Base-by-base conservation (phyloP, 1,140 invertebrate genomes). In the Leptestheria dahalacensis region DNA sequence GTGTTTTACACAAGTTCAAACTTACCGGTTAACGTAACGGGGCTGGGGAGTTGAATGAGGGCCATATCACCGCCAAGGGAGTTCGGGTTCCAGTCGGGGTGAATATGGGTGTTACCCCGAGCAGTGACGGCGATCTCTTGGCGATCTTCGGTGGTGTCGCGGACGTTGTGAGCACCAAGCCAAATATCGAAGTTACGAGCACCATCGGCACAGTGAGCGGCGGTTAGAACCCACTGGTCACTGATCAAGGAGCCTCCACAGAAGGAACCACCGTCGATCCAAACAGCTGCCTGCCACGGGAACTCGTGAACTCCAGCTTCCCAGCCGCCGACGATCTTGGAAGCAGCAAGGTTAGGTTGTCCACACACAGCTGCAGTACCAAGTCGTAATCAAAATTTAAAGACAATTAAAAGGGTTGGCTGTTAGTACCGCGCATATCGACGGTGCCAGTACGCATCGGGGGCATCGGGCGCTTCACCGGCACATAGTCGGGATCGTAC, bases 191-290 rank as follows among this genome's bases (percentile, higher is more conserved):
- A 29, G 2, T 3, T 21, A 24, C 41, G 25, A 15, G 57, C 46
- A 2, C 70, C 68, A 28, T 69, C 60, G 18, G 70, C 48, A 59
- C 75, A 78, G 63, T 77, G 75, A 6, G 71, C 73, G 10, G 78
- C 78, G 9, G 77, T 79, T n/a, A 80, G 61, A 12, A 79, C 70
- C 63, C 69, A 79, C 61, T 71, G 65, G 51, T 75, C 72, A 52
- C 73, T 77, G 53, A 80, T 75, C n/a, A 80, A 59, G 29, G 72
- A 71, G 11, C 77, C 78, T 18, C 78, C 78, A 59, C 78, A 80
- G 24, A 64, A 62, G 52, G 47, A 47, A 24, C 18, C 28, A 48
- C 53, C 54, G 57, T 65, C 61, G 12, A 64, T 64, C 15, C 50
- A 57, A 49, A 65, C 33, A 46, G 60, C 61, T 23, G 58, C 64